Evolutionary conservation across 2,113 vertebrate genomes (phyloP), one percentile per base, ranked within the genome.

Genomic region (Scalopus aquaticus): DNA sequence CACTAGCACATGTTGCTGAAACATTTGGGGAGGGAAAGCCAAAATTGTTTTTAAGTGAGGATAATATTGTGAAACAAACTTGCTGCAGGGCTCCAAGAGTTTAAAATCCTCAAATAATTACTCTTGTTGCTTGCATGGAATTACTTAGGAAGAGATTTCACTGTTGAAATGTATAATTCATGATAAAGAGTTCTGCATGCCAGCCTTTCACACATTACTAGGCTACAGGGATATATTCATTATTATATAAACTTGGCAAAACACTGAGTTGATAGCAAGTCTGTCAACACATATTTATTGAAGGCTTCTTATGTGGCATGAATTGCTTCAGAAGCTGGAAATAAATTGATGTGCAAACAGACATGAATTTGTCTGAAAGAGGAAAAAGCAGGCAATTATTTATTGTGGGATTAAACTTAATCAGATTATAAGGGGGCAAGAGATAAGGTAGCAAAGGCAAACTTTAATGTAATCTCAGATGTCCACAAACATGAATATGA

Each of bases 1-100:
- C 4, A 32, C 28, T 77, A 88, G 24, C 76, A 81, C 56, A 80
- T n/a, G 46, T 13, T 65, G n/a, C 5, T 56, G 56, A 90, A 90
- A 92, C 37, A 65, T 8, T 46, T 90, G 35, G n/a, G 4, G 78
- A 72, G 22, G 32, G 24, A 78, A 90, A 83, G 24, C 42, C 30
- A 64, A 88, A 94, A 76, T 37, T 51, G 17, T 85, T 85, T 81
- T 82, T 32, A 62, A 78, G 13, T 77, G 78, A 93, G 88, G 44
- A 83, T 85, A 85, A 91, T 90, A 88, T 79, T 91, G 73, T 96
- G 46, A 90, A 96, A 91, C 51, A 92, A 95, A 70, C 26, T 91
- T 30, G 11, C 54, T 78, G 12, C 10, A 58, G 49, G 73, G 24
- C 2, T 85, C 37, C n/a, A 79, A 35, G 62, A 35, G 13, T 85